phyloP scores from a whole-genome alignment of 2,797 vertebrate species.

The Phataginus tetradactyla region DNA sequence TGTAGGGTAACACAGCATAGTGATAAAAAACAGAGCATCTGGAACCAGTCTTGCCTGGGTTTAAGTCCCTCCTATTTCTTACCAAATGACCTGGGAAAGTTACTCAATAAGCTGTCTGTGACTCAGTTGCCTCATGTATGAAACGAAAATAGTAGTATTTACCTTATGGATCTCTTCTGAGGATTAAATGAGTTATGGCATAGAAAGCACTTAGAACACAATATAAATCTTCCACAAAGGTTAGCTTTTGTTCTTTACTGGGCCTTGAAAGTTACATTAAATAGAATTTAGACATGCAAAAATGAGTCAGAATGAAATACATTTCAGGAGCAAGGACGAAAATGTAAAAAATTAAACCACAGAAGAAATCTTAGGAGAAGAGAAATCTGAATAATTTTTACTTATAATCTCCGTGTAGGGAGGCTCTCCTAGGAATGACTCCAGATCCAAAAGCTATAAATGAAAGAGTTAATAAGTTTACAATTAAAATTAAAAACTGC shows the following conservation, averaged over 20 bases:
- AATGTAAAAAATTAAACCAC: neutral
- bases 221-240: neutral
- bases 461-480: neutral
- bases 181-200: neutral
- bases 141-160: constrained; percentile 30
- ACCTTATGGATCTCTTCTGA: neutral
- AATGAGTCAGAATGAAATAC: neutral
- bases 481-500: neutral
- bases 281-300: constrained; percentile 1
- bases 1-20: neutral
- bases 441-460: neutral
- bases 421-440: neutral
- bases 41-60: neutral
- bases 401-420: neutral
- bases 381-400: constrained; percentile 20
- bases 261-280: neutral
- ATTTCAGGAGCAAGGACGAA: neutral
- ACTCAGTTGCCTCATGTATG: neutral
- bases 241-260: neutral
- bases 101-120: neutral
- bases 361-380: neutral
- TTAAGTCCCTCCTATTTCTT: neutral
- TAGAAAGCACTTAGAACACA: constrained; percentile 18
- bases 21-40: neutral
- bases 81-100: neutral